Evolutionary conservation across 2,797 vertebrate species (phyloP), one percentile per base, ranked within the genome.

Genomic region (Champsocephalus gunnari): DNA sequence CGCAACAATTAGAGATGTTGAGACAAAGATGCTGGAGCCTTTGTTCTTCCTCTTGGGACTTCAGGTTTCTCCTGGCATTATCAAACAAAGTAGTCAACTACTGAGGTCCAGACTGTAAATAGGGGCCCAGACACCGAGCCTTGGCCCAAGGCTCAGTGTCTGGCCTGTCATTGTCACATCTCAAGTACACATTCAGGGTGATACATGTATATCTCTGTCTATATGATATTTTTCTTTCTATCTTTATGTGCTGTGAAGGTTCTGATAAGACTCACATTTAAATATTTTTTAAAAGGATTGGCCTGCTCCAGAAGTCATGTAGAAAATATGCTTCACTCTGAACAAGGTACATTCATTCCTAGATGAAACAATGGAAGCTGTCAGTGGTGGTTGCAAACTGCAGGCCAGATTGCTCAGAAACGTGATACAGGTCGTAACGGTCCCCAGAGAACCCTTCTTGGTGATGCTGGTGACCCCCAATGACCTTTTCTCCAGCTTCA

Each of bases 371-470:
- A 45, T 5, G 21, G 1, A 59, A 32, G 32, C 4, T 5, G 24
- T 24, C 68, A 16, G 13, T 57, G 43, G 10, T 69, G 32, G 45
- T 48, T 28, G 24, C 43, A 43, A 71, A 50, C 49, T 24, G 44
- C 49, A 41, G 55, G 3, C 56, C 76, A 79, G 64, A 82, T 79
- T 73, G 65, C 60, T 73, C 57, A 74, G 85, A 79, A 79, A 88
- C 43, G 51, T 51, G 76, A 88, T 74, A 14, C 16, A 5, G 64
- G 41, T 67, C 71, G 83, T 78, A 89, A 71, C 44, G 47, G 75
- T 80, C 81, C 77, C 83, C 34, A 57, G 66, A 81, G 79, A 55
- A 81, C 66, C 21, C 59, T 76, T 75, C 62, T 50, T 17, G 21
- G 45, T 70, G 51, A 79, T 77, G 67, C 13, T 9, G 8, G 14